These are phyloP conservation scores for Sebastolobus altivelis DNA, from an alignment of 2,797 vertebrate species.

Conservation along the genomic window DNA sequence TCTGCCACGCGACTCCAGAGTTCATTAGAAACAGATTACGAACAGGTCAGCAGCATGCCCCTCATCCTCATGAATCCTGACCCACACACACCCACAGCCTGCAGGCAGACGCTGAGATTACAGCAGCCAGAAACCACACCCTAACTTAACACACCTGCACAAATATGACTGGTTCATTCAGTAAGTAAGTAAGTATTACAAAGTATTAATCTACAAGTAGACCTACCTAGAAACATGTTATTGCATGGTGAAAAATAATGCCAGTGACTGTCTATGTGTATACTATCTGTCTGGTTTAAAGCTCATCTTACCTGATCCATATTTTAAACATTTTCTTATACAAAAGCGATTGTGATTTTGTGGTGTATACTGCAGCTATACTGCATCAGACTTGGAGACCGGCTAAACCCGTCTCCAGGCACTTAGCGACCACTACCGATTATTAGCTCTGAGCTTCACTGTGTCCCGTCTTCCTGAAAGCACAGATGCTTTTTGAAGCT, in stretches of 20 bases:
- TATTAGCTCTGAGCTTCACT: slow-evolving; percentile 37
- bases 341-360: background rate
- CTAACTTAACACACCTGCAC: slow-evolving; percentile 70
- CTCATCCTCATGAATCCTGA: slow-evolving; percentile 37
- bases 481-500: slow-evolving; percentile 63
- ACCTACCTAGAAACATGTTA: background rate
- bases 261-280: background rate
- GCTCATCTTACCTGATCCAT: background rate
- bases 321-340: slow-evolving; percentile 1
- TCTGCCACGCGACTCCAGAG: slow-evolving; percentile 68
- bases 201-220: background rate
- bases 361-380: background rate
- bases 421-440: slow-evolving; percentile 33
- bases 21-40: slow-evolving; percentile 69
- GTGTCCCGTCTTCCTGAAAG: slow-evolving; percentile 49
- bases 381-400: background rate
- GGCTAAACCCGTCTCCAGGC: slow-evolving; percentile 29
- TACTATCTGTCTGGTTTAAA: background rate
- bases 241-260: background rate
- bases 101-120: slow-evolving; percentile 60
- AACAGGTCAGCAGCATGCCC: slow-evolving; percentile 52
- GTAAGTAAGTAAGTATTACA: background rate
- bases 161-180: slow-evolving; percentile 15
- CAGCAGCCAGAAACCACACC: slow-evolving; percentile 50
- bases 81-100: slow-evolving; percentile 28